Conservation (phyloP, 2,113 vertebrate species). For the Xenus cinereus region DNA sequence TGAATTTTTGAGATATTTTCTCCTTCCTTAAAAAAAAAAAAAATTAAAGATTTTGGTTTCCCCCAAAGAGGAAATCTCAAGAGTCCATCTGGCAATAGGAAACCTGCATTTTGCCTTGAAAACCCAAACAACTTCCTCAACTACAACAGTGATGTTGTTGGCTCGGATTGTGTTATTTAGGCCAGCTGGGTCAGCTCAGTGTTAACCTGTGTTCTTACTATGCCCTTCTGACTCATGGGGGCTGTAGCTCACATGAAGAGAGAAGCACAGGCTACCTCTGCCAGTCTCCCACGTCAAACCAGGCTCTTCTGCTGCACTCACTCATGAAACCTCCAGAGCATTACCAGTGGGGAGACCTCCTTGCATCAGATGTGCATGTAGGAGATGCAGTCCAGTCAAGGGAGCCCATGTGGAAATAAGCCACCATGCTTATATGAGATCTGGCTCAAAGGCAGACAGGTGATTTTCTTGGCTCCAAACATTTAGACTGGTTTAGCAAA, state of each 20-base stretch:
- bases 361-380: fast-evolving
- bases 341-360: neutral
- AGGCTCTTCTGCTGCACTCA: neutral
- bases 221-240: neutral
- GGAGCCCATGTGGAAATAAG: neutral
- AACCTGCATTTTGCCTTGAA: neutral
- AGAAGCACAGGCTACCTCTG: neutral
- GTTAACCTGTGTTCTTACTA: neutral
- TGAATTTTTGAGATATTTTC: neutral
- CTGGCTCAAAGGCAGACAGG: neutral
- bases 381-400: neutral
- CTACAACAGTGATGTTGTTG: neutral
- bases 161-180: neutral
- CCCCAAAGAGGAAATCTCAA: neutral
- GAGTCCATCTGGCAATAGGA: neutral
- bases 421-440: neutral
- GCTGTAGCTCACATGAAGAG: neutral
- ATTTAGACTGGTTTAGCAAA: neutral
- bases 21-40: neutral
- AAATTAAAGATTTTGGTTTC: neutral
- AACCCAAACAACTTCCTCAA: neutral
- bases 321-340: neutral
- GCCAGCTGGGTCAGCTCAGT: neutral
- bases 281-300: neutral
- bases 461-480: neutral